Evolutionary conservation across 2,888 invertebrate species (phyloP), one percentile per base, ranked within the genome.

Genomic region (Portevinia maculata): DNA sequence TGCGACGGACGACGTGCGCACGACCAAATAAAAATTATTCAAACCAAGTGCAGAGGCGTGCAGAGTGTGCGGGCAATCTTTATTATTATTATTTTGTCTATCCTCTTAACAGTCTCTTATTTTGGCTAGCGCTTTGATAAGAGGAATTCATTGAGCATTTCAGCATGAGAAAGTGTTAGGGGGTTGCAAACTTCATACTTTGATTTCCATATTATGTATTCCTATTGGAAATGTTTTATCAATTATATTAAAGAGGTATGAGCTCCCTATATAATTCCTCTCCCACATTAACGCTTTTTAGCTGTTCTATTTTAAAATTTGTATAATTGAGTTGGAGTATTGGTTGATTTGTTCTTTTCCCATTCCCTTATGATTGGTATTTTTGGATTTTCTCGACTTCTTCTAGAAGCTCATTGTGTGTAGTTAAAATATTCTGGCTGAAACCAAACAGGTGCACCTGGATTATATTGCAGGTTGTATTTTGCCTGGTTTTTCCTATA

Each of bases 11-110:
- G 39, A 15, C 39, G 39, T 13, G 70, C 60, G 70, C 70, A 60
- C 60, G 70, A 52, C 60, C 52, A 71, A 60, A 60, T 60, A 39
- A 37, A 59, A 46, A 39, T 69, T 48, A 37, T 57, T 69, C 37
- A 57, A 37, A 32, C 21, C 21, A 2, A 17, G 39, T 48, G 57
- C 69, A 46, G 57, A 44, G 73, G 64, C 48, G 62, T 65, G 19
- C 39, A 3, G 2, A 30, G 37, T 64, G 37, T 64, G 73, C 73
- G 64, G 64, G 73, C 64, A 46, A 60, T 44, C 15, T 19, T 48
- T 19, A 21, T 32, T 44, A 48, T 30, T 55, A 37, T 55, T 17
- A 11, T 48, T 19, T 37, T 28, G 30, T 50, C 60, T 64, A 41
- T 37, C 32, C 59, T 9, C 39, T n/a, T n/a, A n/a, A n/a, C n/a